Evolutionary conservation across 2,797 vertebrate genomes (phyloP).

Genomic region (Siniperca scherzeri): DNA sequence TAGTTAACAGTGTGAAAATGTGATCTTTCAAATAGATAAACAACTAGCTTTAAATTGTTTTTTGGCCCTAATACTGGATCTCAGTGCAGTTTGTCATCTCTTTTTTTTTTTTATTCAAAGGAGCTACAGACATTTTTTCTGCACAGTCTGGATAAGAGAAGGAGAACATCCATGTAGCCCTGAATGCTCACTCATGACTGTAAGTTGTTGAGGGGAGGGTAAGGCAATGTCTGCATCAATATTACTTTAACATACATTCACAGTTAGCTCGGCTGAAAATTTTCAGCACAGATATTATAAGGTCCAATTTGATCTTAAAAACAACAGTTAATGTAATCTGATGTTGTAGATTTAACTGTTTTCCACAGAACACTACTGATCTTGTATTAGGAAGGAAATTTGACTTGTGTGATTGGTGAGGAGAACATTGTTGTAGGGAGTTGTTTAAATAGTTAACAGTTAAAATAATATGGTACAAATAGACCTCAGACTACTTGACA

Average conservation of each 20-base stretch:
- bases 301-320: not conserved
- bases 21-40: not conserved
- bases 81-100: not conserved
- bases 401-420: not conserved
- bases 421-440: not conserved
- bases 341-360: not conserved
- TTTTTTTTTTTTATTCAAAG: slow-evolving; percentile 15
- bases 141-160: slow-evolving; percentile 11
- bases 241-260: slow-evolving; percentile 1
- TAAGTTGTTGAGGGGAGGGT: slow-evolving; percentile 15
- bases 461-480: slow-evolving; percentile 2
- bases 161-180: not conserved
- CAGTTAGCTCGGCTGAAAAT: not conserved
- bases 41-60: not conserved
- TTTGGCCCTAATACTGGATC: not conserved
- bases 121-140: slow-evolving; percentile 7
- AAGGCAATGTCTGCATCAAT: not conserved
- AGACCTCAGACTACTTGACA: slow-evolving; percentile 3
- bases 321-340: not conserved
- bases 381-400: not conserved
- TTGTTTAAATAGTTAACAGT: not conserved
- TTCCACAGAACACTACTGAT: not conserved
- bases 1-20: not conserved
- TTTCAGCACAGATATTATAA: not conserved
- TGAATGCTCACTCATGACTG: slow-evolving; percentile 16